Percentiles rank a stretch among this genome's conserved stretches.
phyloP scores from a whole-genome alignment of 1,140 invertebrate species.

The Stegodyphus dumicola region DNA sequence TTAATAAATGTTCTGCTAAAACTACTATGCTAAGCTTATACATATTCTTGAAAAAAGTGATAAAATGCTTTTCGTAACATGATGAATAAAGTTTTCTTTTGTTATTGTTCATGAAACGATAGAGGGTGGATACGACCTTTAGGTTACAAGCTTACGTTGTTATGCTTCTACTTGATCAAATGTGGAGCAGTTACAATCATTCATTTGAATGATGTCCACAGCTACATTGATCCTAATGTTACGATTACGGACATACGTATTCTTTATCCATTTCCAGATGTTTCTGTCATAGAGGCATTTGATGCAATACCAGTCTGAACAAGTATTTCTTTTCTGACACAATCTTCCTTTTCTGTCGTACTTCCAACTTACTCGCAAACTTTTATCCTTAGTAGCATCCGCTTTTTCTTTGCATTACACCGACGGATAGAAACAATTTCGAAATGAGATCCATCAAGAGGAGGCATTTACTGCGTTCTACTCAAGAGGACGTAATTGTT shows the following conservation, averaged over 20 bases:
- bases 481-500: constrained; percentile 12
- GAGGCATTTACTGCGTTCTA: constrained; percentile 18
- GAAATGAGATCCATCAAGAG: constrained; percentile 31
- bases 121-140: too few species aligned
- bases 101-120: too few species aligned
- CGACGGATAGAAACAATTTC: constrained; percentile 30
- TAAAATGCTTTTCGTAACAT: too few species aligned
- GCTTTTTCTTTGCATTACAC: constrained; percentile 16
- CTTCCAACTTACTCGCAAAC: constrained; percentile 3
- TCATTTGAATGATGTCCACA: too few species aligned
- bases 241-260: neutral
- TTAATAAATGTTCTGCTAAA: too few species aligned
- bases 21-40: too few species aligned
- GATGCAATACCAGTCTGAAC: constrained; percentile 1
- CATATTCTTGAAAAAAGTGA: too few species aligned
- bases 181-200: too few species aligned
- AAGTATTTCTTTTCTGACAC: constrained; percentile 8
- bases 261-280: constrained; percentile 4
- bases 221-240: too few species aligned
- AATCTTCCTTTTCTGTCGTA: constrained; percentile 2
- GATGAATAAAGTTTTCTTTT: too few species aligned
- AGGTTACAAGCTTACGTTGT: too few species aligned
- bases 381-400: constrained; percentile 8
- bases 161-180: too few species aligned
- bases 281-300: neutral